phyloP scores from a whole-genome alignment of 2,113 vertebrate genomes.

The Calonectris borealis region DNA sequence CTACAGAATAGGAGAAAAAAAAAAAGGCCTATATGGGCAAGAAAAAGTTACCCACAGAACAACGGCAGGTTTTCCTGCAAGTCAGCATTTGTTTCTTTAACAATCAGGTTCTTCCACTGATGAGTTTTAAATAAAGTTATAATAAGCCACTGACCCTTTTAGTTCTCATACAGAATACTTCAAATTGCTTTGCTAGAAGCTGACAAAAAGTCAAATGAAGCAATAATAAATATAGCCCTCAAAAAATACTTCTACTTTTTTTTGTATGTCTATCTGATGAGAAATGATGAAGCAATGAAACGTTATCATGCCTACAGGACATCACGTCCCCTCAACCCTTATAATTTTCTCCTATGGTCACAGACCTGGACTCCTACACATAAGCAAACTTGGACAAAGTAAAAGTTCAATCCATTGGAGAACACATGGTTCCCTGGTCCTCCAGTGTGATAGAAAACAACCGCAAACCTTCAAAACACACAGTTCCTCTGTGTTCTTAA shows the following conservation, averaged over 20 bases:
- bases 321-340: neutral
- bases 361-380: neutral
- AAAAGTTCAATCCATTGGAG: neutral
- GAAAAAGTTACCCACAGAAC: neutral
- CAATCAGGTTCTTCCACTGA: neutral
- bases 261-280: neutral
- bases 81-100: neutral
- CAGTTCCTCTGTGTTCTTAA: neutral
- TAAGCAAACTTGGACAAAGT: neutral
- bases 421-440: neutral
- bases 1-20: neutral
- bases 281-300: neutral
- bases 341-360: neutral
- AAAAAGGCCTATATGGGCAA: neutral
- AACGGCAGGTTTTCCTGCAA: neutral
- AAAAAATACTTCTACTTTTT: neutral
- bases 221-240: neutral
- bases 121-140: neutral
- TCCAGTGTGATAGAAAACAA: rapidly evolving
- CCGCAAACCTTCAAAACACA: neutral
- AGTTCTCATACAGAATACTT: neutral
- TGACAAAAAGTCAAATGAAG: neutral
- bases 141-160: neutral
- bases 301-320: neutral
- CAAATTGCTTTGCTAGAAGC: neutral